Evolutionary conservation across 2,797 vertebrate species (phyloP).

Genomic region (Arremon aurantiirostris): DNA sequence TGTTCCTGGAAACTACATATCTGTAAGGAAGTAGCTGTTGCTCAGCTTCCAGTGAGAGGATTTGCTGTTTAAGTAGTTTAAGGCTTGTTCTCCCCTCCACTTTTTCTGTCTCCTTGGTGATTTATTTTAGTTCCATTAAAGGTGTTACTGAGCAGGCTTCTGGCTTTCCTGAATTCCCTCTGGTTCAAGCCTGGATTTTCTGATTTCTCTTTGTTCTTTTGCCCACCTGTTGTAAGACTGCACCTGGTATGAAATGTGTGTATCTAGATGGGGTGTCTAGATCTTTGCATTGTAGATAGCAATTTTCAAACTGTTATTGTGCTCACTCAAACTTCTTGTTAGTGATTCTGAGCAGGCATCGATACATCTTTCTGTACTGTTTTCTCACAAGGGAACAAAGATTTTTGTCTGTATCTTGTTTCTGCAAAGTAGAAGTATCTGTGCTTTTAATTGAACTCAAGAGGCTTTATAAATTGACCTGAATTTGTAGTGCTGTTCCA

Average conservation of each 20-base stretch:
- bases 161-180: background rate
- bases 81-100: background rate
- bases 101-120: background rate
- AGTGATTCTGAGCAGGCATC: constrained; percentile 32
- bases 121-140: background rate
- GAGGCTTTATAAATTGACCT: constrained; percentile 56
- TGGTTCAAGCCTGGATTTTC: background rate
- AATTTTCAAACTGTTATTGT: background rate
- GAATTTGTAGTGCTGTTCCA: constrained; percentile 31
- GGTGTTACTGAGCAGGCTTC: background rate
- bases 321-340: background rate
- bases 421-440: constrained; percentile 25
- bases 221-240: background rate
- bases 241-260: background rate
- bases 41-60: background rate
- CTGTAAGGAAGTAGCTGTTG: background rate
- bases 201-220: background rate
- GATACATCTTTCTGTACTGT: background rate
- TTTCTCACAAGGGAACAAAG: constrained; percentile 28
- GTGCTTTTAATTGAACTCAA: constrained; percentile 60
- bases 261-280: background rate
- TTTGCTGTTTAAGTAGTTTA: background rate
- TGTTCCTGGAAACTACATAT: background rate
- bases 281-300: background rate
- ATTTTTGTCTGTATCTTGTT: constrained; percentile 34